Percentiles rank a stretch among this genome's conserved stretches.
phyloP scores from a whole-genome alignment of 2,797 vertebrate species.

The Aselliscus stoliczkanus region DNA sequence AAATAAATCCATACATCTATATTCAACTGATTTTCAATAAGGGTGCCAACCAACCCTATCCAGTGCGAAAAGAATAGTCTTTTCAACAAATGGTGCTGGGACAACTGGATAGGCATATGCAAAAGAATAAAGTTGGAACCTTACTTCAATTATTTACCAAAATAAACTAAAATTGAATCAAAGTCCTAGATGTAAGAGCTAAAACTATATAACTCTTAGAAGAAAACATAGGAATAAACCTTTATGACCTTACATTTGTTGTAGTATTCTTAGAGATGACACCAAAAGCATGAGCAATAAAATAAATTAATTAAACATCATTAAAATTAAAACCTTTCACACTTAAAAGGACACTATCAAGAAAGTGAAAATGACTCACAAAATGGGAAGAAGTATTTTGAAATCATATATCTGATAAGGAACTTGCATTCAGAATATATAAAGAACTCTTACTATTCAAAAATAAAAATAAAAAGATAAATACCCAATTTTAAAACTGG shows the following conservation, averaged over 20 bases:
- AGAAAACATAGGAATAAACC: neutral
- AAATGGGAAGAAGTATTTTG: neutral
- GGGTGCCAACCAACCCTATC: neutral
- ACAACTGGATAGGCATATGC: neutral
- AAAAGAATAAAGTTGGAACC: neutral
- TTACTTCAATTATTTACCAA: neutral
- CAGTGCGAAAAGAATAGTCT: neutral
- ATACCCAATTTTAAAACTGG: too few species aligned
- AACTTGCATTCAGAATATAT: neutral
- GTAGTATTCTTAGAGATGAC: neutral
- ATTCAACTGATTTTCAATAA: neutral
- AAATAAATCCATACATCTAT: neutral
- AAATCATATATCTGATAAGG: neutral
- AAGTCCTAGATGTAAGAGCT: neutral
- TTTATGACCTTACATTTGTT: neutral
- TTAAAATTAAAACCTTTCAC: neutral
- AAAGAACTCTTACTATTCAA: neutral
- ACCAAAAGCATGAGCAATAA: neutral
- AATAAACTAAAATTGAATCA: neutral
- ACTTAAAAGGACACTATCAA: neutral
- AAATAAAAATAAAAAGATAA: too few species aligned
- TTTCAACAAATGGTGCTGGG: neutral
- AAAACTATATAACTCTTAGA: neutral
- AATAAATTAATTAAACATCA: neutral
- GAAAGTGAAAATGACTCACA: neutral